Evolutionary conservation across 2,113 vertebrate species (phyloP), one percentile per base, ranked within the genome.

Genomic region (Origma solitaria): DNA sequence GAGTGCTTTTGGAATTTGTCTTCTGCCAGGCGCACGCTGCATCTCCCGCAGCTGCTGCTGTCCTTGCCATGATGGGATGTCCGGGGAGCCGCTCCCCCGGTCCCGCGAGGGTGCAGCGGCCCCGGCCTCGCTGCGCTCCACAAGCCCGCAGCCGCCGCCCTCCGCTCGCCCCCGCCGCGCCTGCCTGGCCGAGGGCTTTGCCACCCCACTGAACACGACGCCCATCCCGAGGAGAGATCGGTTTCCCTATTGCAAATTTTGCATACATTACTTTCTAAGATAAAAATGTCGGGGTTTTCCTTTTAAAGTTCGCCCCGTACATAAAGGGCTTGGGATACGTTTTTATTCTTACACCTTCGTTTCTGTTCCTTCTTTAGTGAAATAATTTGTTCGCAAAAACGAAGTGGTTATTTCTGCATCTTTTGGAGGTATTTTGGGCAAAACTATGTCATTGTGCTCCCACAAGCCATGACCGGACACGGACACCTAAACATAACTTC

Each of bases 21-120:
- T 19, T n/a, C 65, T 58, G 27, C 30, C 13, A 72, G 15, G 22
- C 27, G 38, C 15, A 15, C 5, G 8, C 75, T 45, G 44, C 45
- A 20, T 37, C 9, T 13, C 16, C 22, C 11, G 3, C 22, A 25
- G 65, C 20, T 44, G 25, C 65, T 30, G 4, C 53, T 8, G 50
- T 28, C 37, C 57, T 33, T 22, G 69, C 11, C 27, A 10, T 6
- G 62, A 62, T 16, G 11, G 24, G 16, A 15, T n/a, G 27, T 3
- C 7, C 11, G 1, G 21, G 21, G 22, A 33, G 5, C 18, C 15
- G 1, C 3, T 44, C 13, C 1, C n/a, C 31, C 10, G 1, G 3
- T 38, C 8, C 68, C 7, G 6, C 4, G 13, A 14, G 65, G 11
- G 10, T 7, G 21, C 58, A 44, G 44, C 6, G 6, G 11, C 25